Evolutionary conservation across 2,888 invertebrate species (phyloP).

Genomic region (Thymelicus acteon): DNA sequence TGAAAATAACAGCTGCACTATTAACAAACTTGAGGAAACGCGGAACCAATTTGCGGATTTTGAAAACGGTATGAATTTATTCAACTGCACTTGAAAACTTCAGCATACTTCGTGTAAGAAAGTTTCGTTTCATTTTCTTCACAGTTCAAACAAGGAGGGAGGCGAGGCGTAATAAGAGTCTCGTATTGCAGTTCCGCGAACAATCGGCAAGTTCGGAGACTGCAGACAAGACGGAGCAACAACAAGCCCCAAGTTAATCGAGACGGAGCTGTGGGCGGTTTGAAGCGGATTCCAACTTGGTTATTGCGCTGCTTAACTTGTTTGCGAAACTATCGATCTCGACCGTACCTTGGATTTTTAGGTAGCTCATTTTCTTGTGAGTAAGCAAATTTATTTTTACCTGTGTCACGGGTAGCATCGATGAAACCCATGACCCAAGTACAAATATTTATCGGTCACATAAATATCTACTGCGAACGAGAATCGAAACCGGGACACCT

Average conservation of each 20-base stretch:
- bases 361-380: neutral
- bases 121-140: slow-evolving; percentile 35
- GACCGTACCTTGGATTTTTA: slow-evolving; percentile 1
- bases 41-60: slow-evolving; percentile 25
- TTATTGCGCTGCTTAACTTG: slow-evolving; percentile 30
- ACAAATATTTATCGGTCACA: too few relatives aligned
- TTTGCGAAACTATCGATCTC: slow-evolving; percentile 29
- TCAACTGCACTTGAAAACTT: slow-evolving; percentile 35
- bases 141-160: slow-evolving; percentile 30
- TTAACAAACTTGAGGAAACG: slow-evolving; percentile 6
- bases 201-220: slow-evolving; percentile 63
- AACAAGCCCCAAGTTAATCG: slow-evolving; percentile 68
- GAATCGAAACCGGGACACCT: too few relatives aligned
- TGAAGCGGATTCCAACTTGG: slow-evolving; percentile 22
- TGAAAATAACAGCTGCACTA: slow-evolving; percentile 2
- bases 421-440: too few relatives aligned
- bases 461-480: too few relatives aligned
- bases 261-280: slow-evolving; percentile 36
- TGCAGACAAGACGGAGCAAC: slow-evolving; percentile 55
- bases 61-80: slow-evolving; percentile 24
- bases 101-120: slow-evolving; percentile 32
- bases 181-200: slow-evolving; percentile 47
- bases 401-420: too few relatives aligned
- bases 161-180: slow-evolving; percentile 33
- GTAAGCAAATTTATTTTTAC: too few relatives aligned